These are phyloP conservation scores for Dromaius novaehollandiae DNA, from an alignment of 2,113 vertebrate species.

Conservation along the genomic window DNA sequence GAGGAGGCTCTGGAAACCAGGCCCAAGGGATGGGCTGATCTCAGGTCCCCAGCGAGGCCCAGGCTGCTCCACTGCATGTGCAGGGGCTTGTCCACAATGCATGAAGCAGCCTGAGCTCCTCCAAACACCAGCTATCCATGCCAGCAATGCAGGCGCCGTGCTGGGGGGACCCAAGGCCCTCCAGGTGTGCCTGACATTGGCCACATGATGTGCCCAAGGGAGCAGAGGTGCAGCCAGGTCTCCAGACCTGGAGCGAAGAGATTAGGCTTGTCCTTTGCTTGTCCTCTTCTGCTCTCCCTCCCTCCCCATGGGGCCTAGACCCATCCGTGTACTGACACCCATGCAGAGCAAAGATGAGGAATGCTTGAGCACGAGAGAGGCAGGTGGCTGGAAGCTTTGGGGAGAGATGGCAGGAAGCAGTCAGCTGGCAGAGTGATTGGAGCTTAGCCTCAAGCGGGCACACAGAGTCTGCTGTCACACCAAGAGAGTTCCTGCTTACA, in stretches of 20 bases:
- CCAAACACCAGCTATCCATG: not conserved
- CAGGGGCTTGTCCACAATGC: not conserved
- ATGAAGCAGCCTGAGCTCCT: not conserved
- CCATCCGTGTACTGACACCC: not conserved
- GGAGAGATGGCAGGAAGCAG: not conserved
- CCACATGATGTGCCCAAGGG: not conserved
- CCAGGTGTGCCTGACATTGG: not conserved
- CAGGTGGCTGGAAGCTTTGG: not conserved
- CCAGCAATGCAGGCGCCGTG: not conserved
- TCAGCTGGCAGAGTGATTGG: not conserved
- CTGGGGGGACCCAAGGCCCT: not conserved
- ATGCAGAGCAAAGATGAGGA: not conserved
- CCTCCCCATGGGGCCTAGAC: not conserved
- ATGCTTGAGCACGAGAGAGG: not conserved
- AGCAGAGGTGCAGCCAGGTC: fast-evolving
- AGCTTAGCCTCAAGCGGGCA: not conserved
- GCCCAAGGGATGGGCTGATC: not conserved
- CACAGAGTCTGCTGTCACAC: not conserved
- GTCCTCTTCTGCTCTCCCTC: not conserved
- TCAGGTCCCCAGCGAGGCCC: not conserved
- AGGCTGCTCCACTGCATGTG: not conserved
- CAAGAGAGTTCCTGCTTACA: not conserved
- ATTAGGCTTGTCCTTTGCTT: not conserved
- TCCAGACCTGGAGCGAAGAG: not conserved
- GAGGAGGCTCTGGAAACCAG: not conserved